Conservation (phyloP, 2,113 vertebrate species). For the Gavia stellata region DNA sequence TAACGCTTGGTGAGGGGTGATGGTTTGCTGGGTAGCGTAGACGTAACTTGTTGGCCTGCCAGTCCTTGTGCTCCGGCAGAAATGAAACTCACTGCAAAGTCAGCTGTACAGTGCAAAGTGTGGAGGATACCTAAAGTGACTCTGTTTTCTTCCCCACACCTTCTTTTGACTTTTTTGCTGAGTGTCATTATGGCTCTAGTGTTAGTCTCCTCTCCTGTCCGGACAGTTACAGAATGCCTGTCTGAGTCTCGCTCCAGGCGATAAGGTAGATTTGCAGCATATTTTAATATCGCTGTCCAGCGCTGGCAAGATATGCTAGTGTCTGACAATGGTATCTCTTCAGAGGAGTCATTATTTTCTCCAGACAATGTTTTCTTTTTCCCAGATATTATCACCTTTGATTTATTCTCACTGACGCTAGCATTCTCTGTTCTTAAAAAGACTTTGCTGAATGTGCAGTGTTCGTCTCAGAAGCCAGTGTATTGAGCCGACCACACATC, state of each 20-base stretch:
- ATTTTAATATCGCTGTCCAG: conserved; percentile 24
- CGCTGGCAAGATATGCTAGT: neutral
- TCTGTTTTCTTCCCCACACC: neutral
- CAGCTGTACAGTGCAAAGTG: neutral
- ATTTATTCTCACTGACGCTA: conserved; percentile 15
- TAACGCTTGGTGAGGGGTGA: neutral
- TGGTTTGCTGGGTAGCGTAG: neutral
- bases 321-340: neutral
- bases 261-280: neutral
- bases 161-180: neutral
- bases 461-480: neutral
- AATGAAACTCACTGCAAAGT: neutral
- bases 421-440: neutral
- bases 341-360: neutral
- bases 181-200: neutral
- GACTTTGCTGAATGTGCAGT: neutral
- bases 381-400: conserved; percentile 20
- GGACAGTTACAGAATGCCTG: neutral
- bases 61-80: neutral
- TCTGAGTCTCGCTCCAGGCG: neutral
- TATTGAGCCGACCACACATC: neutral
- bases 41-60: neutral
- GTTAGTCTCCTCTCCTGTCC: neutral
- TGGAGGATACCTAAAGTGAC: neutral
- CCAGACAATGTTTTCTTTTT: neutral